Evolutionary conservation across 2,113 vertebrate genomes (phyloP).

Genomic region (Chloroceryle aenea): DNA sequence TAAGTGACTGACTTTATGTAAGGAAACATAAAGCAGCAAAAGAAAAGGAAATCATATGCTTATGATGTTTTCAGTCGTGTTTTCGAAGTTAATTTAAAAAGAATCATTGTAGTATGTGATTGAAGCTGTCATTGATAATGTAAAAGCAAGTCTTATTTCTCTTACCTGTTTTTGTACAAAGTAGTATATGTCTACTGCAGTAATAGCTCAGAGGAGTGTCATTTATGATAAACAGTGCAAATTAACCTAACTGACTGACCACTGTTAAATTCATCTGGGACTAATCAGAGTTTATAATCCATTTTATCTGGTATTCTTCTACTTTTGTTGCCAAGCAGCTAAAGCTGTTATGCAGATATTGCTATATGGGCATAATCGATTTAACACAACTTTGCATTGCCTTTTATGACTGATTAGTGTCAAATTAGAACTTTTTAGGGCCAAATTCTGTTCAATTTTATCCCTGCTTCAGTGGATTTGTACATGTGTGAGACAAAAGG

Average conservation of each 20-base stretch:
- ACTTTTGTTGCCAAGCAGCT: slow-evolving; percentile 73
- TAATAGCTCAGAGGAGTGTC: slow-evolving; percentile 16
- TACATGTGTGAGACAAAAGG: background rate
- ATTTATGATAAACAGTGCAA: slow-evolving; percentile 62
- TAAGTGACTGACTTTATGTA: background rate
- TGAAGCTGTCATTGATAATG: background rate
- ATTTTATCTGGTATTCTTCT: slow-evolving; percentile 58
- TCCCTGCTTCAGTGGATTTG: background rate
- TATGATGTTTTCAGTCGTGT: background rate
- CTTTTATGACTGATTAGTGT: slow-evolving; percentile 64
- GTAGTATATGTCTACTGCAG: background rate
- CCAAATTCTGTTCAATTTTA: slow-evolving; percentile 34
- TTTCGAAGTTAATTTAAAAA: background rate
- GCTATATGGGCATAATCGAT: slow-evolving; percentile 64
- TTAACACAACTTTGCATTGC: slow-evolving; percentile 64
- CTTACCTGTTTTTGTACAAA: background rate
- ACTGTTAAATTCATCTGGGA: slow-evolving; percentile 41
- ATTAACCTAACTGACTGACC: slow-evolving; percentile 56
- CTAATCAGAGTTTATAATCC: slow-evolving; percentile 66
- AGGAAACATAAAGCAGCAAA: background rate
- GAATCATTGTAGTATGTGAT: background rate
- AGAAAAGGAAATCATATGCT: background rate
- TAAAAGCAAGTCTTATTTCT: background rate
- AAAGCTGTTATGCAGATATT: slow-evolving; percentile 60
- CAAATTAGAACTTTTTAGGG: slow-evolving; percentile 61